A percentile compares a stretch with the other conserved stretches of the same genome.
phyloP scores from a whole-genome alignment of 2,113 vertebrate genomes.

The Syngnathus typhle region DNA sequence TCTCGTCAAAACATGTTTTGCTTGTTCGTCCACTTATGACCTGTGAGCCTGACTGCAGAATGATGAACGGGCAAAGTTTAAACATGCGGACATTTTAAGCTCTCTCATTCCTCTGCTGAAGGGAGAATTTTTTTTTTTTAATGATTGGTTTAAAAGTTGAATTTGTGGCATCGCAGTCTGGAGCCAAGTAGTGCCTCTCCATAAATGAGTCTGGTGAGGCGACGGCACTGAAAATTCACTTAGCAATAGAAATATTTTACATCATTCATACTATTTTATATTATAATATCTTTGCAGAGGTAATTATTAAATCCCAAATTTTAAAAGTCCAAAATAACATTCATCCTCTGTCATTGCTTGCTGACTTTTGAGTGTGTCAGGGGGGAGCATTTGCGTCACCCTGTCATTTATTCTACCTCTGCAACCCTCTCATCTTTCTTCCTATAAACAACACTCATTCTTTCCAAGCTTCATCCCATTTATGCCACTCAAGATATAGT shows the following conservation, averaged over 20 bases:
- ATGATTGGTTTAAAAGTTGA: not conserved
- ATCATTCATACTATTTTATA: too few relatives aligned
- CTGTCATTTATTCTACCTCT: conserved; percentile 42
- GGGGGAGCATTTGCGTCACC: conserved; percentile 24
- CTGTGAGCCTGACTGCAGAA: too few relatives aligned
- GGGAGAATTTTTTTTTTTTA: not conserved
- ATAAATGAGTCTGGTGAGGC: not conserved
- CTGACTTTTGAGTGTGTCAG: conserved; percentile 25
- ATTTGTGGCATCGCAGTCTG: not conserved
- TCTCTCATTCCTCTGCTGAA: too few relatives aligned
- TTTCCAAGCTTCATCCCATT: conserved; percentile 24
- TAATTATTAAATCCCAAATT: too few relatives aligned
- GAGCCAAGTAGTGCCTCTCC: not conserved
- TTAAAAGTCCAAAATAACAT: not conserved
- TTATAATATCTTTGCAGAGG: too few relatives aligned
- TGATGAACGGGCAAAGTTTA: too few relatives aligned
- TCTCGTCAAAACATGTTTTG: too few relatives aligned
- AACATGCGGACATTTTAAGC: too few relatives aligned
- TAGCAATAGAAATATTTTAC: not conserved
- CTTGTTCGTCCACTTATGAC: too few relatives aligned
- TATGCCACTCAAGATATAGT: conserved; percentile 33
- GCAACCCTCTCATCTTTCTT: conserved; percentile 44
- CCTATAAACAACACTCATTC: conserved; percentile 21
- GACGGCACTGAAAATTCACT: not conserved
- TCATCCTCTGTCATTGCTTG: conserved; percentile 1